Evolutionary conservation across 2,113 vertebrate genomes (phyloP).

Genomic region (Gadus macrocephalus): DNA sequence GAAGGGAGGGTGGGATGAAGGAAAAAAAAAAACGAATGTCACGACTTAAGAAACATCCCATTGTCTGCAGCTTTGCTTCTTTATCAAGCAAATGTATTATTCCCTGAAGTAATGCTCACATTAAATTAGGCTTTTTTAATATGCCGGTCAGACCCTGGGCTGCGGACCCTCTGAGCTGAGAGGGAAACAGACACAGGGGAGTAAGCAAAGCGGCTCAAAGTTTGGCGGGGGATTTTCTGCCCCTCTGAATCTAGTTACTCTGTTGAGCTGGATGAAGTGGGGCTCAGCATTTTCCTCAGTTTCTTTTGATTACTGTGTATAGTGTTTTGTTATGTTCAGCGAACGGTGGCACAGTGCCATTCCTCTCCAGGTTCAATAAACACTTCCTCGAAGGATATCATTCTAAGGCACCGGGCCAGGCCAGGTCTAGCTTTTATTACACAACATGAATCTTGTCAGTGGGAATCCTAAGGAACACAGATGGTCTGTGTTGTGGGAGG

Average conservation of each 20-base stretch:
- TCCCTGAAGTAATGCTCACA: constrained; percentile 59
- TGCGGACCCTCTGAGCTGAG: constrained; percentile 50
- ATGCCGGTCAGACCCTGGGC: constrained; percentile 55
- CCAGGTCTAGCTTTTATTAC: constrained; percentile 62
- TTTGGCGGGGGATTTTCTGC: constrained; percentile 49
- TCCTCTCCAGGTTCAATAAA: constrained; percentile 57
- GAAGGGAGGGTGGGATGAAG: neutral
- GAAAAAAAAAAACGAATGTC: constrained; percentile 18
- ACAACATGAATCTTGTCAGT: constrained; percentile 66
- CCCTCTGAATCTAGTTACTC: constrained; percentile 45
- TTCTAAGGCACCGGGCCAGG: constrained; percentile 54
- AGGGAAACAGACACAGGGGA: constrained; percentile 41
- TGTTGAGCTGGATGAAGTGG: constrained; percentile 26
- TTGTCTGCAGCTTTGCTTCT: constrained; percentile 60
- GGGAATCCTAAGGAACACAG: constrained; percentile 55
- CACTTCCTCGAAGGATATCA: constrained; percentile 57
- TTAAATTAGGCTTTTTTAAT: constrained; percentile 66
- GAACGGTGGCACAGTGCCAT: constrained; percentile 48
- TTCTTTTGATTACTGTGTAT: constrained; percentile 41
- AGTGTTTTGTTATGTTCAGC: constrained; percentile 47
- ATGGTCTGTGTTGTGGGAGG: constrained; percentile 36
- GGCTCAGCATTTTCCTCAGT: constrained; percentile 37
- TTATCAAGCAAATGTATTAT: constrained; percentile 66
- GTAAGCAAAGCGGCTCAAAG: constrained; percentile 46
- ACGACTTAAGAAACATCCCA: constrained; percentile 39